Conservation (phyloP, 2,113 vertebrate genomes). For the Otus sunia region DNA sequence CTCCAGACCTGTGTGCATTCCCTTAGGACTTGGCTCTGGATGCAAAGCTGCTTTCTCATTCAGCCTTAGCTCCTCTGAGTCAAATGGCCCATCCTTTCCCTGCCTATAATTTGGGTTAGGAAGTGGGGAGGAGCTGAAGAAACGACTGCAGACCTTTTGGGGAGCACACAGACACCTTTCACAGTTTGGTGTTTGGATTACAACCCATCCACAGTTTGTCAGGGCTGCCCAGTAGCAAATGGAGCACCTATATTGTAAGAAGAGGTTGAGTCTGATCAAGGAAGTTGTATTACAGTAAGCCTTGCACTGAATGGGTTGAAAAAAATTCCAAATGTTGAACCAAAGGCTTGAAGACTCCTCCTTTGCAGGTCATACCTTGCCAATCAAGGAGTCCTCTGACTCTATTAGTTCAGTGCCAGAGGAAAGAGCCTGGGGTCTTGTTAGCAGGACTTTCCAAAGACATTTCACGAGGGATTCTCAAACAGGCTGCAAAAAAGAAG, state of each 20-base stretch:
- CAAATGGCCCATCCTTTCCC: too few species aligned
- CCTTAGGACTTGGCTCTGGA: neutral
- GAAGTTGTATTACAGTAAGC: neutral
- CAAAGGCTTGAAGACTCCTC: neutral
- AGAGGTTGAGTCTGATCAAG: neutral
- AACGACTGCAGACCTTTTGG: neutral
- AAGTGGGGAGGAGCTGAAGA: neutral
- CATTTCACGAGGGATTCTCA: neutral
- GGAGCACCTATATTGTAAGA: neutral
- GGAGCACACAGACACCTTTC: neutral
- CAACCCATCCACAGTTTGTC: neutral
- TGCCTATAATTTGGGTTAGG: neutral
- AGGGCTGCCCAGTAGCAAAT: neutral
- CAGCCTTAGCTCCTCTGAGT: neutral
- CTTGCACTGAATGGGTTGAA: neutral
- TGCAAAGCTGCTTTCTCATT: neutral
- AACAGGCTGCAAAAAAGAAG: neutral
- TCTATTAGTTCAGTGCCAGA: neutral
- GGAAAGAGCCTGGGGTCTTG: neutral
- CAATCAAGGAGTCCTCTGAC: neutral
- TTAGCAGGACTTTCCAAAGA: neutral
- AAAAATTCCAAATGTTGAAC: fast-evolving
- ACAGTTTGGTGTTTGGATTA: neutral
- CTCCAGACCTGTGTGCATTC: neutral
- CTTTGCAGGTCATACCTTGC: neutral